phyloP scores from a whole-genome alignment of 30 jellyfish, hydroid and myxozoan species.

The Rhopilema esculentum region DNA sequence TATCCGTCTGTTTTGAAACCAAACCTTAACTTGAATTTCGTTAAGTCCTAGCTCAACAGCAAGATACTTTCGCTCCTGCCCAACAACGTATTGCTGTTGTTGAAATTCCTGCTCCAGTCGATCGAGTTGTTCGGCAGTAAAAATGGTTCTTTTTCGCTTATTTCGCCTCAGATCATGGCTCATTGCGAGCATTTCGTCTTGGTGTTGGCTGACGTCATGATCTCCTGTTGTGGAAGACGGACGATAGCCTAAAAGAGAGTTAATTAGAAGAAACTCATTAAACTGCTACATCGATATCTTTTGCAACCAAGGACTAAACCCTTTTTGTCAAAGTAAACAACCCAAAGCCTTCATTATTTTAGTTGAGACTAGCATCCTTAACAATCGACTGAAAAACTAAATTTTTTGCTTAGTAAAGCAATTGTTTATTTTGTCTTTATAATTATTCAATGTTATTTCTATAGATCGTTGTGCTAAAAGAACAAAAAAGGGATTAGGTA shows the following conservation, averaged over 20 bases:
- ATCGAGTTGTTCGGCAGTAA: constrained; percentile 96
- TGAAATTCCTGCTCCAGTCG: constrained; percentile 97
- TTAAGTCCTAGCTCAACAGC: constrained; percentile 95
- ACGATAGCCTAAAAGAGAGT: background rate
- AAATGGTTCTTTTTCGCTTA: constrained; percentile 97
- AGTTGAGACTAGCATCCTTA: background rate
- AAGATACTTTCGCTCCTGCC: constrained; percentile 96
- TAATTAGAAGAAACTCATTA: background rate
- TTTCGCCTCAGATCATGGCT: constrained; percentile 49
- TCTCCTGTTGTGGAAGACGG: background rate
- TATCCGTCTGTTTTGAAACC: constrained; percentile 98
- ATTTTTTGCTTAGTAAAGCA: background rate
- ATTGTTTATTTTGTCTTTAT: background rate
- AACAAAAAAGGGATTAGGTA: background rate
- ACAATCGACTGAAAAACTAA: background rate
- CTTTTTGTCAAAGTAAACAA: background rate
- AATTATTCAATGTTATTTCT: background rate
- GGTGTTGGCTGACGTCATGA: background rate
- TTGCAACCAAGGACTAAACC: background rate
- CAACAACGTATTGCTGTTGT: constrained; percentile 98
- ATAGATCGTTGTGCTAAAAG: background rate
- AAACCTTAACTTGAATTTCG: constrained; percentile 97
- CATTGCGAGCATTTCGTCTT: constrained; percentile 27
- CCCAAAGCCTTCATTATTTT: background rate
- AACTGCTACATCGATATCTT: background rate